A percentile compares a stretch with the other conserved stretches of the same genome.
Conservation (phyloP, 2,113 vertebrate species). For the Scytalopus superciliaris region DNA sequence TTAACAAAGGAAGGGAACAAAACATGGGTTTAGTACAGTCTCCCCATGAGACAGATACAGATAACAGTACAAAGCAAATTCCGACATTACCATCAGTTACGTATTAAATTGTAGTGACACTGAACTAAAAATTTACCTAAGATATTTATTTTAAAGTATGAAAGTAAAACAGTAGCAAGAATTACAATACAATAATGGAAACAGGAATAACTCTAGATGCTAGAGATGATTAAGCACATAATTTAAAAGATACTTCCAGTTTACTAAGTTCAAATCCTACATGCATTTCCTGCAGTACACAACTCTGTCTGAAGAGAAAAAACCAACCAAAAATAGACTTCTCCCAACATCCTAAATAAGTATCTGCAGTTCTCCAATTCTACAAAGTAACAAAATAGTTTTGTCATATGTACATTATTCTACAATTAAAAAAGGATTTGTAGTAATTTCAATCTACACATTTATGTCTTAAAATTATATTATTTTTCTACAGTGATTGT, state of each 20-base stretch:
- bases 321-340: background rate
- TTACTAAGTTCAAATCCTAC: background rate
- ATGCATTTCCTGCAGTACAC: background rate
- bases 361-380: background rate
- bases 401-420: background rate
- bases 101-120: background rate
- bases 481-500: background rate
- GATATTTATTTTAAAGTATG: background rate
- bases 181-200: background rate
- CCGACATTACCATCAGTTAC: background rate
- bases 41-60: background rate
- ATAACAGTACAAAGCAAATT: background rate
- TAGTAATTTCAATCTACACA: background rate
- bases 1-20: background rate
- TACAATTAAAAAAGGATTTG: background rate
- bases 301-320: background rate
- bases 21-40: background rate
- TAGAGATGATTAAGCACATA: background rate
- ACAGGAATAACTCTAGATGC: background rate
- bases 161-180: background rate
- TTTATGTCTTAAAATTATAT: background rate
- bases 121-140: background rate
- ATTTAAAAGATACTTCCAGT: background rate
- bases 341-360: background rate
- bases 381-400: background rate